Evolutionary conservation across 2,888 invertebrate genomes (phyloP).

Genomic region (Callyntrura sp.): DNA sequence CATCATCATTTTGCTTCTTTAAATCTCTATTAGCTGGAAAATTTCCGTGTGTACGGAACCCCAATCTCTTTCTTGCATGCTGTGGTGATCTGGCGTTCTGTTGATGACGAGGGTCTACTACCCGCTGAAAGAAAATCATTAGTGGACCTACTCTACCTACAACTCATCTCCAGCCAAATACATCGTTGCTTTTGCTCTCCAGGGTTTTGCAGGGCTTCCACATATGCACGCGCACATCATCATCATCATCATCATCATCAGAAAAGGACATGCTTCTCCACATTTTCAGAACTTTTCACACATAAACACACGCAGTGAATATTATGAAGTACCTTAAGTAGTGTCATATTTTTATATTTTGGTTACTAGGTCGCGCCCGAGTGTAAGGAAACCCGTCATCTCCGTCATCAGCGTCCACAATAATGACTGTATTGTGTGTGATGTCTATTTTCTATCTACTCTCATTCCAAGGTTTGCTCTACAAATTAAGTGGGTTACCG

Average conservation of each 20-base stretch:
- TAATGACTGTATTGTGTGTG: background rate
- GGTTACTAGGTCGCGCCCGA: too few relatives aligned
- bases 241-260: background rate
- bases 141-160: conserved; percentile 13
- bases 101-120: conserved; percentile 8
- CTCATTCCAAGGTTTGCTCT: background rate
- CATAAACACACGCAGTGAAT: background rate
- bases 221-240: too few relatives aligned
- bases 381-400: background rate
- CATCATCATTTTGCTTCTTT: background rate
- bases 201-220: background rate
- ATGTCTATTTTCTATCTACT: background rate
- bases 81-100: background rate
- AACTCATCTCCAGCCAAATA: background rate
- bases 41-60: background rate
- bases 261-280: too few relatives aligned
- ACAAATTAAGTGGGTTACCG: conserved; percentile 37
- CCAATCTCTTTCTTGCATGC: conserved; percentile 41
- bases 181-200: too few relatives aligned
- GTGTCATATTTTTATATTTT: too few relatives aligned
- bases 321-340: too few relatives aligned
- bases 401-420: background rate
- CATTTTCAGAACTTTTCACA: background rate
- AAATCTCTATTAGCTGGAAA: background rate
- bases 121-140: conserved; percentile 13